phyloP scores from a whole-genome alignment of 2,888 invertebrate species.

The Coenonympha glycerion region DNA sequence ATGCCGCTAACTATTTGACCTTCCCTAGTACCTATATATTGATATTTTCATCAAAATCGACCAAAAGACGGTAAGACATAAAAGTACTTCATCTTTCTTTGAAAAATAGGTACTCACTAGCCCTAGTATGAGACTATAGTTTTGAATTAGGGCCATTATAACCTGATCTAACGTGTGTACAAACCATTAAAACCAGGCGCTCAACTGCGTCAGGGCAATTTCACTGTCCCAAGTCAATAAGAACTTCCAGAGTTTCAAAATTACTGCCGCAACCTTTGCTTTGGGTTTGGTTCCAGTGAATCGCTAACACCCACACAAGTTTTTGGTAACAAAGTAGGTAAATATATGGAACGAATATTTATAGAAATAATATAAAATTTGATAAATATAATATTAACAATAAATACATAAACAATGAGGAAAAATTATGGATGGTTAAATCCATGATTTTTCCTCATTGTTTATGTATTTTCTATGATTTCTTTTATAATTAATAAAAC shows the following conservation, averaged over 20 bases:
- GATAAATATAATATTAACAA: too few relatives aligned
- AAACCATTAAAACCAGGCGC: constrained; percentile 12
- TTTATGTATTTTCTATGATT: too few relatives aligned
- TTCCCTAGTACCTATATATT: too few relatives aligned
- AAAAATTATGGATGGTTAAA: too few relatives aligned
- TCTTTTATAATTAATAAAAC: too few relatives aligned
- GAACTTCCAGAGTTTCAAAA: not conserved
- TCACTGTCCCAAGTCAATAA: constrained; percentile 12
- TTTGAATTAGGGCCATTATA: constrained; percentile 18
- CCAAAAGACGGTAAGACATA: too few relatives aligned
- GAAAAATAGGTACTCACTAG: not conserved
- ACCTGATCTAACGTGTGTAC: constrained; percentile 10
- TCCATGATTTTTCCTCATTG: too few relatives aligned
- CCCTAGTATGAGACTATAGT: not conserved
- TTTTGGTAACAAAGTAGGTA: not conserved
- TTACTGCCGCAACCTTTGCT: not conserved
- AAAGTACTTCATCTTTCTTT: not conserved
- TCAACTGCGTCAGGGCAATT: constrained; percentile 16
- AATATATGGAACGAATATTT: too few relatives aligned
- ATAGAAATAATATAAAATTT: too few relatives aligned
- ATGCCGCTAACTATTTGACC: too few relatives aligned
- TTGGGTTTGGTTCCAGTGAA: not conserved
- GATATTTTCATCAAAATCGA: too few relatives aligned
- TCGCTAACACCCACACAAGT: not conserved
- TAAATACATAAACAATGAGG: too few relatives aligned